Conservation (phyloP, 2,797 vertebrate genomes). For the Typhlichthys eigenmanni region DNA sequence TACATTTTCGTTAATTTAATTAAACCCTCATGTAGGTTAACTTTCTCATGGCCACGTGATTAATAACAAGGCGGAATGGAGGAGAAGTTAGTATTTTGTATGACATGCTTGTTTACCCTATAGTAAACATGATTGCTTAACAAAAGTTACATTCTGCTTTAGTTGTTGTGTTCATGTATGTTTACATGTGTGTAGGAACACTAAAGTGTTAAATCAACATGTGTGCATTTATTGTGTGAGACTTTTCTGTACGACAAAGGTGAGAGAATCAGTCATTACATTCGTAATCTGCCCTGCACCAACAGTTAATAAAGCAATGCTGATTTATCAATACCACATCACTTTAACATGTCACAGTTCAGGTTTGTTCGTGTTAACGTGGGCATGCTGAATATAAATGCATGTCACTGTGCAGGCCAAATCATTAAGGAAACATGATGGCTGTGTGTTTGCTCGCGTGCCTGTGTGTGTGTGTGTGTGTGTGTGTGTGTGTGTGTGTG, state of each 20-base stretch:
- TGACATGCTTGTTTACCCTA: no score
- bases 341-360: constrained; percentile 24
- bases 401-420: constrained; percentile 44
- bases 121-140: no score
- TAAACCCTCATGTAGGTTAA: no score
- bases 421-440: constrained; percentile 22
- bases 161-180: constrained; percentile 1
- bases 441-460: not conserved
- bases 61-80: no score
- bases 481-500: not conserved
- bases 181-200: no score
- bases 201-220: no score
- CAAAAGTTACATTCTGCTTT: no score
- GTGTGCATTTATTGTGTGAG: not conserved
- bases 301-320: no score
- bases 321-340: no score
- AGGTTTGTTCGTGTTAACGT: constrained; percentile 36
- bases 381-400: constrained; percentile 12
- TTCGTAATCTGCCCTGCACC: not conserved
- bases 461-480: not conserved
- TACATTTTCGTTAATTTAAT: no score
- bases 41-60: no score
- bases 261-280: not conserved
- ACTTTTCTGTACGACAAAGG: not conserved
- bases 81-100: no score